Percentiles rank a stretch among this genome's conserved stretches.
These are phyloP conservation scores for Yasuhikotakia modesta DNA, from an alignment of 2,797 vertebrate species.

Conservation along the genomic window DNA sequence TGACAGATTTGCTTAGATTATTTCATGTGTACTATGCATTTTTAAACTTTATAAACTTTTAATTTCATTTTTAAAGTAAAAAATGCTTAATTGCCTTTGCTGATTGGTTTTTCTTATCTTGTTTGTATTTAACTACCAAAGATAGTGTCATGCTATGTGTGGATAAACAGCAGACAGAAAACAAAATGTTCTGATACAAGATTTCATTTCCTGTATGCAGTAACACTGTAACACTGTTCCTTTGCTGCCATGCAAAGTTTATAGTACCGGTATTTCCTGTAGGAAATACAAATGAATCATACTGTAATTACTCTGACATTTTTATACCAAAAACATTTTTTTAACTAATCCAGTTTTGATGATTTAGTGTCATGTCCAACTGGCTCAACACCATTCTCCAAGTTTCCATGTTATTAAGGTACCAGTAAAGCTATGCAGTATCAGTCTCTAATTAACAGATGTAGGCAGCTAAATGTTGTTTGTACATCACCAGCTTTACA, in stretches of 20 bases:
- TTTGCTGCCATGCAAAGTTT: background rate
- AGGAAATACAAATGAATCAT: slow-evolving; percentile 6
- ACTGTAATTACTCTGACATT: slow-evolving; percentile 7
- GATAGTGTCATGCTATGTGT: too few species aligned
- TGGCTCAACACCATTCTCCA: background rate
- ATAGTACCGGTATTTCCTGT: background rate
- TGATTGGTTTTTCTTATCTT: too few species aligned
- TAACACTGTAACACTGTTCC: background rate
- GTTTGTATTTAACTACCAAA: too few species aligned
- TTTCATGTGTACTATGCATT: background rate
- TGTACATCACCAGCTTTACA: slow-evolving; percentile 16
- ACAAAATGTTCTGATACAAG: background rate
- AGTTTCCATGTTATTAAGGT: too few species aligned
- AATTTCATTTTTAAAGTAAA: background rate
- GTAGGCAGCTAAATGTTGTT: slow-evolving; percentile 30
- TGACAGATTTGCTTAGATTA: too few species aligned
- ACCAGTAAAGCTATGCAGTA: slow-evolving; percentile 1
- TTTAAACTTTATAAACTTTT: background rate
- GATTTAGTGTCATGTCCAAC: background rate
- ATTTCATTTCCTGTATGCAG: background rate
- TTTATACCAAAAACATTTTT: slow-evolving; percentile 9
- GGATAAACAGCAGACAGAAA: too few species aligned
- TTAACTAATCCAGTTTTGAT: background rate
- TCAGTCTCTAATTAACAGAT: background rate
- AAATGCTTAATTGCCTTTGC: too few species aligned